These are phyloP conservation scores for Ichneumoninae sp. DNA, from an alignment of 2,888 invertebrate species.

Conservation along the genomic window DNA sequence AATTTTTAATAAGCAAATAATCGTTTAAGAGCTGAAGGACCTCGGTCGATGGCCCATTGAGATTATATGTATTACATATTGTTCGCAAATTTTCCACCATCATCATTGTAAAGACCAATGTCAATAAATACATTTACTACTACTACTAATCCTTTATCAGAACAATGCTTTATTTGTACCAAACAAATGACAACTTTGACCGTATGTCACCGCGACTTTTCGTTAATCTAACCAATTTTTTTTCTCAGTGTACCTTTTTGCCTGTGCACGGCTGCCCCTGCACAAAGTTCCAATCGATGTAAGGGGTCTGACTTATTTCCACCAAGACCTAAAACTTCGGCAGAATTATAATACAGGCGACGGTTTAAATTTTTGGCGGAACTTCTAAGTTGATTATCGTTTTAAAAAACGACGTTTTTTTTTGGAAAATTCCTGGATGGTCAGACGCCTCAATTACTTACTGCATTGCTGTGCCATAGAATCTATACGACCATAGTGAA, in stretches of 20 bases:
- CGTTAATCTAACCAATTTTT: too few relatives aligned
- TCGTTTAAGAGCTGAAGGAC: too few relatives aligned
- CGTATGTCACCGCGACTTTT: too few relatives aligned
- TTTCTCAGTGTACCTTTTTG: not conserved
- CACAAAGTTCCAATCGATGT: not conserved
- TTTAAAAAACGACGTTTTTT: not conserved
- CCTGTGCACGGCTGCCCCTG: not conserved
- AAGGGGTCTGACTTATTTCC: not conserved
- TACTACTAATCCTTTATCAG: too few relatives aligned
- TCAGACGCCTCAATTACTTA: constrained; percentile 73
- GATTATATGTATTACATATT: too few relatives aligned
- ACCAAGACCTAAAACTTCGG: not conserved
- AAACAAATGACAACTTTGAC: too few relatives aligned
- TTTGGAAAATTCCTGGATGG: not conserved
- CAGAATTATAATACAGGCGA: not conserved
- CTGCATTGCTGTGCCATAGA: constrained; percentile 56
- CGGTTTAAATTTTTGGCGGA: not conserved
- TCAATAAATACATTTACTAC: too few relatives aligned
- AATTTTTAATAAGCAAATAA: too few relatives aligned
- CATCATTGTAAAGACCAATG: too few relatives aligned
- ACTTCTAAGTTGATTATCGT: not conserved
- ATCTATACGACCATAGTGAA: constrained; percentile 13
- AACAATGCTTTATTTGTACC: too few relatives aligned
- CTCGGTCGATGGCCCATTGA: too few relatives aligned
- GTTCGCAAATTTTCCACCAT: too few relatives aligned